These are phyloP conservation scores for Eremobia ochroleuca DNA, from an alignment of 2,888 invertebrate genomes.

Conservation along the genomic window DNA sequence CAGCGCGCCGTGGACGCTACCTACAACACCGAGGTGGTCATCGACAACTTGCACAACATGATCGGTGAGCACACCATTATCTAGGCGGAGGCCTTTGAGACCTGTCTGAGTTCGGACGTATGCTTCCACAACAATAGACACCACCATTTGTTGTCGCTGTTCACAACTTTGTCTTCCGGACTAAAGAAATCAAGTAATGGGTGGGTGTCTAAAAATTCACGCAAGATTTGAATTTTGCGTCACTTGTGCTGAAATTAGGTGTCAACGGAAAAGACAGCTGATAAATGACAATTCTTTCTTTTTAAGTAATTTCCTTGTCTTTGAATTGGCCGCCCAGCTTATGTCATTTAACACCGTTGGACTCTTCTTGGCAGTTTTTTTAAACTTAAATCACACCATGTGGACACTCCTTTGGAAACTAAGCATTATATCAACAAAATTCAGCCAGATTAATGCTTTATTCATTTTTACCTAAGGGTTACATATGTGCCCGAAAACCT, in stretches of 20 bases:
- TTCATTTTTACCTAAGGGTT: not conserved
- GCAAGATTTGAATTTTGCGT: not conserved
- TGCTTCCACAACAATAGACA: too few species aligned
- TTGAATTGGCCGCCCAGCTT: not conserved
- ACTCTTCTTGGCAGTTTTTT: not conserved
- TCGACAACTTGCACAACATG: constrained; percentile 89
- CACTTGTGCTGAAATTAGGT: too few species aligned
- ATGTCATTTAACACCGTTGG: not conserved
- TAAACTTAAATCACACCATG: not conserved
- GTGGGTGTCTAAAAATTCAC: not conserved
- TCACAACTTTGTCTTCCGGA: not conserved
- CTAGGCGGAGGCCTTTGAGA: too few species aligned
- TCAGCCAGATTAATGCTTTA: not conserved
- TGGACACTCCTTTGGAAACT: not conserved
- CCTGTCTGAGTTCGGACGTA: too few species aligned
- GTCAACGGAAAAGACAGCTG: not conserved
- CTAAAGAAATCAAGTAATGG: not conserved
- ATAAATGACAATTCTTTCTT: not conserved
- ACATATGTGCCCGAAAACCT: too few species aligned
- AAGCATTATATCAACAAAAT: not conserved
- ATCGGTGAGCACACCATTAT: constrained; percentile 77
- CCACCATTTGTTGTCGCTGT: not conserved
- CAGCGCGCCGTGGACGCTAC: constrained; percentile 88
- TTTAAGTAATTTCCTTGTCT: not conserved
- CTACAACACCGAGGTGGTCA: constrained; percentile 85